Conservation (phyloP, 1,140 invertebrate genomes). For the Ganaspis sp. region DNA sequence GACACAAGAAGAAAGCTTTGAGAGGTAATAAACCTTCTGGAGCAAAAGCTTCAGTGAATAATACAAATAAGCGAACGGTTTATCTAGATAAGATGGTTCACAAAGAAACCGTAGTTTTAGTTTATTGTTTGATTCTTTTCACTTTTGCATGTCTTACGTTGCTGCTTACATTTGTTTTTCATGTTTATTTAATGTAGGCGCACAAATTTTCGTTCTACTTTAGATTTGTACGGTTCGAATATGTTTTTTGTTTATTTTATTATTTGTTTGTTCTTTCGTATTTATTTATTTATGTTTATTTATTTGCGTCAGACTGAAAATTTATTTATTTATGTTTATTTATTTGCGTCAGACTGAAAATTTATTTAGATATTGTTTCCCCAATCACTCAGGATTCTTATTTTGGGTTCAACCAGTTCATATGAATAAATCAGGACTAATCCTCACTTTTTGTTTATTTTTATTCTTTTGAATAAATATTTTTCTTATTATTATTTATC, state of each 20-base stretch:
- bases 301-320: not conserved
- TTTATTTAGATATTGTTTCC: not conserved
- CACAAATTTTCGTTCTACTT: not conserved
- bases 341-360: not conserved
- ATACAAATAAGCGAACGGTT: conserved; percentile 60
- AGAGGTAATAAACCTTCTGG: conserved; percentile 71
- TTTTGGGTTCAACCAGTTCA: not conserved
- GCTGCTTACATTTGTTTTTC: conserved; percentile 64
- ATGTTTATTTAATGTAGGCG: conserved; percentile 51
- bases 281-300: not conserved
- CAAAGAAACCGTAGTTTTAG: conserved; percentile 61
- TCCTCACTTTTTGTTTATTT: no score
- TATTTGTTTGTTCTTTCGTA: not conserved
- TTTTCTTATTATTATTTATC: no score
- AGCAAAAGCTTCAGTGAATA: conserved; percentile 57
- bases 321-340: not conserved
- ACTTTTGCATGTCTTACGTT: conserved; percentile 65
- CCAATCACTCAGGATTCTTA: not conserved
- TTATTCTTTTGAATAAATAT: no score
- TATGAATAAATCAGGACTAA: no score
- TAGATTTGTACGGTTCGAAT: not conserved
- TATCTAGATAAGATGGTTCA: conserved; percentile 61
- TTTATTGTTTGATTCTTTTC: conserved; percentile 64
- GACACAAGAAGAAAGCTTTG: conserved; percentile 73
- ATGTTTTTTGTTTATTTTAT: not conserved